phyloP scores from a whole-genome alignment of 2,888 invertebrate genomes.

The Maniola hyperantus region DNA sequence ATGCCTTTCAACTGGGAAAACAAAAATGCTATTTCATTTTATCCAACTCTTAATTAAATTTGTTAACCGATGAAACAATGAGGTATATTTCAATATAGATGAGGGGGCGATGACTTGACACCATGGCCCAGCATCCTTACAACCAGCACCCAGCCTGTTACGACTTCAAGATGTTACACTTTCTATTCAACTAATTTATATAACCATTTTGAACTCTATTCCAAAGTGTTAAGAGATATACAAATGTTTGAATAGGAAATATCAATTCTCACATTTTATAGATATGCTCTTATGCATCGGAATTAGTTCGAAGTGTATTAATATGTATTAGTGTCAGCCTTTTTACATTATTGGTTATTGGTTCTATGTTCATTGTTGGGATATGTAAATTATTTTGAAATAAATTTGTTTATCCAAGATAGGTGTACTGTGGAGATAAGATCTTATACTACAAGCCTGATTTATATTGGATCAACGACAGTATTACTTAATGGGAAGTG shows the following conservation, averaged over 20 bases:
- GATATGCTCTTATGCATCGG: slow-evolving; percentile 61
- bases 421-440: slow-evolving; percentile 32
- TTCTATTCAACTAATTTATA: slow-evolving; percentile 6
- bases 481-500: not conserved
- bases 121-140: slow-evolving; percentile 55
- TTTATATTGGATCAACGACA: slow-evolving; percentile 26
- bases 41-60: slow-evolving; percentile 13
- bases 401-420: slow-evolving; percentile 54
- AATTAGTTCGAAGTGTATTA: slow-evolving; percentile 73
- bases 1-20: no score
- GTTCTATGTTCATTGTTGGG: slow-evolving; percentile 64
- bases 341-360: slow-evolving; percentile 75
- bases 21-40: no score
- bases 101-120: slow-evolving; percentile 79
- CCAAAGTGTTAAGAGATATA: slow-evolving; percentile 31
- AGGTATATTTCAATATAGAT: slow-evolving; percentile 79
- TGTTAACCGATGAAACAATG: slow-evolving; percentile 65
- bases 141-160: slow-evolving; percentile 44
- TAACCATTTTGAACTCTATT: slow-evolving; percentile 38
- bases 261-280: slow-evolving; percentile 47
- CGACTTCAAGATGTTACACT: slow-evolving; percentile 31
- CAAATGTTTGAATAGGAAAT: slow-evolving; percentile 17
- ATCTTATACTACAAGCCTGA: slow-evolving; percentile 24
- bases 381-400: slow-evolving; percentile 61
- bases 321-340: slow-evolving; percentile 76